phyloP scores from a whole-genome alignment of 2,797 vertebrate genomes.

The Trachurus trachurus region DNA sequence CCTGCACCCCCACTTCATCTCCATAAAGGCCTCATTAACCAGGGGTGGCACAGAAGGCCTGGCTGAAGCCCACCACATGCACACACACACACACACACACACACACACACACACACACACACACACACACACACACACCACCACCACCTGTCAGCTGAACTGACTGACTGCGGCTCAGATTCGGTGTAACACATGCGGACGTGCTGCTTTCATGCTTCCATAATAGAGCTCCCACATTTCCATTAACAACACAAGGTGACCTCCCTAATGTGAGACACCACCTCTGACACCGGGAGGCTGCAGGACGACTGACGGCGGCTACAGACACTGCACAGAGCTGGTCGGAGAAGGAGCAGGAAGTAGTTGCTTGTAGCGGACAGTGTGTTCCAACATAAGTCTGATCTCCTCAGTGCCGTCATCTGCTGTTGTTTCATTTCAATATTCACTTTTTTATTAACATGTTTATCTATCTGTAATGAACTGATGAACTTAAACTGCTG shows the following conservation, averaged over 20 bases:
- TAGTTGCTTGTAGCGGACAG: too few relatives aligned
- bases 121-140: constrained; percentile 8
- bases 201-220: constrained; percentile 22
- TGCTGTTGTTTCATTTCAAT: background rate
- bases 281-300: background rate
- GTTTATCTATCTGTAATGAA: too few relatives aligned
- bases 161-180: constrained; percentile 32
- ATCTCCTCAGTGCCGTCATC: background rate
- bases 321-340: too few relatives aligned
- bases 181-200: constrained; percentile 20
- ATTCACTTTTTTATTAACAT: background rate
- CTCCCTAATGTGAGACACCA: constrained; percentile 1
- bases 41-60: constrained; percentile 73
- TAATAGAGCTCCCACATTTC: constrained; percentile 19
- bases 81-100: constrained; percentile 22
- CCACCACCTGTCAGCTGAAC: constrained; percentile 28
- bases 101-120: constrained; percentile 8
- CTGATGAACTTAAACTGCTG: background rate
- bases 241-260: constrained; percentile 2
- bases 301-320: background rate
- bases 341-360: background rate
- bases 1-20: constrained; percentile 81
- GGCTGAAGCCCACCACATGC: constrained; percentile 60
- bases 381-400: background rate
- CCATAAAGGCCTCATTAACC: constrained; percentile 88